Base-by-base conservation (phyloP, 2,888 invertebrate species). In the Drosophila macrospina region DNA sequence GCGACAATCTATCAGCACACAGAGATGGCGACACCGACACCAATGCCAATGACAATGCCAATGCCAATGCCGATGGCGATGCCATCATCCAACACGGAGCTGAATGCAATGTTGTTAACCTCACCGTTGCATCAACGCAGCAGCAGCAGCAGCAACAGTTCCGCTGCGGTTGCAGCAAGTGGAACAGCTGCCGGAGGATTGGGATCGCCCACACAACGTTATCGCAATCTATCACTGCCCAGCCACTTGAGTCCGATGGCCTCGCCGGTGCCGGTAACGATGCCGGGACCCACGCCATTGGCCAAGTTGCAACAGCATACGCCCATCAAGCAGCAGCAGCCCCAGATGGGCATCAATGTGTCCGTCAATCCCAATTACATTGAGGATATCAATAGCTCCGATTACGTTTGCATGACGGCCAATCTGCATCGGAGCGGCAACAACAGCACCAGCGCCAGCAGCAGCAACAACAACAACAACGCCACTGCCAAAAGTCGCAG, bases 321-420 rank as follows among this genome's bases (percentile, higher is more conserved):
- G 20, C 91, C 91, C 30, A 77, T 90, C 6, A 90, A 90, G 66
- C 89, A 89, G 68, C 68, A 68, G 32, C 72, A 74, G 42, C 63
- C 56, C 13, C 69, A 81, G 7, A 45, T 39, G 41, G 88, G 90
- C 61, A 91, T 91, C 59, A 91, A 91, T 80, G 90, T 91, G 4
- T 91, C 92, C 2, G 86, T 91, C 15, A 92, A 91, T 86, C 92
- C 92, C 8, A 92, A 92, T 74, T 92, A 93, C 89, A 93, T 94
- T 39, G 95, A 96, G 66, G 96, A 95, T 74, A 94, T 95, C 15
- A 96, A 96, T 90, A 95, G 95, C 68, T 95, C 95, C 13, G 96
- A 96, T 89, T 96, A 96, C 92, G 96, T 96, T 24, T 96, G 96
- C 86, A 96, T 96, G 96, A 96, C 96, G 11, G 96, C 96, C n/a